Evolutionary conservation across 1,140 invertebrate species (phyloP).

Genomic region (Neuroterus valhalla): DNA sequence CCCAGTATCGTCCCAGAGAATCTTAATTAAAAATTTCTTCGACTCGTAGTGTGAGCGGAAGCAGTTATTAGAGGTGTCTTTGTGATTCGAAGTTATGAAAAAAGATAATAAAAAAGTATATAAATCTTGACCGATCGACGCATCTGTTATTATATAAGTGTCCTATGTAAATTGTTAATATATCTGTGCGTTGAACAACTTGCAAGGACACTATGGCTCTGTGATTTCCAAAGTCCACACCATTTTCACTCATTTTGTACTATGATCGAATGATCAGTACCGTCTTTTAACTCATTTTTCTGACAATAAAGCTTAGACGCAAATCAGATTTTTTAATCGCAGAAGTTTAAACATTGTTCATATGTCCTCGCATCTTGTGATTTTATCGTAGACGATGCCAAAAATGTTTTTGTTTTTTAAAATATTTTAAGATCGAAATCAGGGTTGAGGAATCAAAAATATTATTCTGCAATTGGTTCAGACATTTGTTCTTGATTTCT

Average conservation of each 20-base stretch:
- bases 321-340: slow-evolving; percentile 1
- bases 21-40: neutral
- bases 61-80: neutral
- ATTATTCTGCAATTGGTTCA: neutral
- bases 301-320: slow-evolving; percentile 3
- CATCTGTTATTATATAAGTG: neutral
- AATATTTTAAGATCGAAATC: slow-evolving; percentile 17
- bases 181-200: neutral
- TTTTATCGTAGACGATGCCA: neutral
- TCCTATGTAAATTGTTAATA: neutral
- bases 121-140: neutral
- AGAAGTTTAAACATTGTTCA: neutral
- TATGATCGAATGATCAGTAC: slow-evolving; percentile 2
- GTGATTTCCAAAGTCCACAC: neutral
- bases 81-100: neutral
- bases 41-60: neutral
- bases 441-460: neutral
- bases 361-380: slow-evolving; percentile 20
- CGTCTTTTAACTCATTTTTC: slow-evolving; percentile 16
- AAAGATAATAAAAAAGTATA: neutral
- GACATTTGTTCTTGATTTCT: neutral
- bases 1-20: slow-evolving; percentile 15
- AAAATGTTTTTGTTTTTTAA: slow-evolving; percentile 26
- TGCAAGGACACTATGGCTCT: neutral
- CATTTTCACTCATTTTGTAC: neutral